Evolutionary conservation across 2,797 vertebrate species (phyloP).

Genomic region (Lacerta bilineata): DNA sequence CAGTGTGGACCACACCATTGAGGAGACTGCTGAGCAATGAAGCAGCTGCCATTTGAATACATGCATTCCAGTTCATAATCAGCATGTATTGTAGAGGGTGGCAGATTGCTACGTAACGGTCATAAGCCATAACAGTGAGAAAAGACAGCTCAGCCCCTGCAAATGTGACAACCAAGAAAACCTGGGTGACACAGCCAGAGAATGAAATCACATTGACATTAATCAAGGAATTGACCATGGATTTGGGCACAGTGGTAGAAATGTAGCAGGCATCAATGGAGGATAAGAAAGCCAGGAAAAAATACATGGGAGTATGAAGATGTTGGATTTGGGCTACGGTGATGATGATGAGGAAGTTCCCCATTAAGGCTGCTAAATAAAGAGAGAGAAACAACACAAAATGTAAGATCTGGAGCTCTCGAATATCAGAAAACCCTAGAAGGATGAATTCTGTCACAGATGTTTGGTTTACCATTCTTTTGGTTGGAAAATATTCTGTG

Average conservation of each 20-base stretch:
- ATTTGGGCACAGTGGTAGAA: constrained; percentile 42
- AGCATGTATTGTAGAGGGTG: not conserved
- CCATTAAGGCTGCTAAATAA: constrained; percentile 38
- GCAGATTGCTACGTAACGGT: constrained; percentile 37
- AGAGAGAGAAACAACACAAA: constrained; percentile 46
- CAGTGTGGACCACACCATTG: constrained; percentile 2
- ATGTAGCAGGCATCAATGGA: constrained; percentile 33
- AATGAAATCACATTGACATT: constrained; percentile 27
- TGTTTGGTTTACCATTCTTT: not conserved
- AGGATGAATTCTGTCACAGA: constrained; percentile 29
- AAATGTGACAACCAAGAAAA: constrained; percentile 31
- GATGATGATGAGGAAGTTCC: constrained; percentile 44
- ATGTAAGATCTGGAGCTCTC: constrained; percentile 27
- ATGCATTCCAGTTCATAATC: constrained; percentile 1
- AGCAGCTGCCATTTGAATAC: constrained; percentile 31
- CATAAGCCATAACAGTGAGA: constrained; percentile 47
- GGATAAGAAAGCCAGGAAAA: constrained; percentile 47
- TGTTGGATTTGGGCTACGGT: not conserved
- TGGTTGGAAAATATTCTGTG: not conserved
- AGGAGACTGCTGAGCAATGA: not conserved
- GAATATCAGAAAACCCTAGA: constrained; percentile 42
- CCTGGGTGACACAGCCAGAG: constrained; percentile 18
- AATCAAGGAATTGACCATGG: constrained; percentile 10
- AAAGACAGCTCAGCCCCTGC: constrained; percentile 28
- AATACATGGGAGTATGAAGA: constrained; percentile 57